Conservation (phyloP, 1,140 invertebrate species). For the Heliconius eleuchia region DNA sequence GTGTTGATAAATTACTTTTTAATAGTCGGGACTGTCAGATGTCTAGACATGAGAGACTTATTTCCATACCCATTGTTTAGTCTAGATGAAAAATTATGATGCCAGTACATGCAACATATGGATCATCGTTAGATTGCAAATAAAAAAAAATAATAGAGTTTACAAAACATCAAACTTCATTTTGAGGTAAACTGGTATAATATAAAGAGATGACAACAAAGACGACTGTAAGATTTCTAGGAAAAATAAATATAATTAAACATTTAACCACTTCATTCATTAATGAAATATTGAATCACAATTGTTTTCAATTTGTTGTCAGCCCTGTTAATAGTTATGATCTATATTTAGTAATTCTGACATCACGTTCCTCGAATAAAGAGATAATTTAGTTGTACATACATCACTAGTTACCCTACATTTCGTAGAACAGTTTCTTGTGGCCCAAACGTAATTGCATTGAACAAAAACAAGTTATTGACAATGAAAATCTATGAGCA, state of each 20-base stretch:
- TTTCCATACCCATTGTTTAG: constrained; percentile 29
- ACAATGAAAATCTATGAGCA: constrained; percentile 67
- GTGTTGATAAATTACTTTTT: constrained; percentile 19
- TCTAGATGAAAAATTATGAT: constrained; percentile 29
- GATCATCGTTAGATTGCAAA: constrained; percentile 12
- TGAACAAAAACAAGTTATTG: constrained; percentile 62
- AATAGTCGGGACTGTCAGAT: constrained; percentile 15
- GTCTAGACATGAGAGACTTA: constrained; percentile 24
- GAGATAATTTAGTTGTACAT: constrained; percentile 53
- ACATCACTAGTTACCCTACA: constrained; percentile 48
- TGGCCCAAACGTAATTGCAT: constrained; percentile 58
- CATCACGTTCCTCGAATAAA: constrained; percentile 53
- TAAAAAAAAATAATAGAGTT: not conserved
- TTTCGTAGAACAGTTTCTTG: constrained; percentile 57
- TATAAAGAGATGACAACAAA: not conserved
- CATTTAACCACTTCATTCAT: constrained; percentile 3
- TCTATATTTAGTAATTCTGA: constrained; percentile 47
- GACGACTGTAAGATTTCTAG: not conserved
- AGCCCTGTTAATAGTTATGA: constrained; percentile 28
- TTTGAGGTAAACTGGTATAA: not conserved
- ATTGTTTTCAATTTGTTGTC: constrained; percentile 20
- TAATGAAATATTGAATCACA: constrained; percentile 4
- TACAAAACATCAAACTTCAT: not conserved
- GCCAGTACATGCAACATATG: not conserved
- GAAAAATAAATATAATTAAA: constrained; percentile 1